Evolutionary conservation across 1,140 invertebrate genomes (phyloP).

Genomic region (Bicyclus anynana): DNA sequence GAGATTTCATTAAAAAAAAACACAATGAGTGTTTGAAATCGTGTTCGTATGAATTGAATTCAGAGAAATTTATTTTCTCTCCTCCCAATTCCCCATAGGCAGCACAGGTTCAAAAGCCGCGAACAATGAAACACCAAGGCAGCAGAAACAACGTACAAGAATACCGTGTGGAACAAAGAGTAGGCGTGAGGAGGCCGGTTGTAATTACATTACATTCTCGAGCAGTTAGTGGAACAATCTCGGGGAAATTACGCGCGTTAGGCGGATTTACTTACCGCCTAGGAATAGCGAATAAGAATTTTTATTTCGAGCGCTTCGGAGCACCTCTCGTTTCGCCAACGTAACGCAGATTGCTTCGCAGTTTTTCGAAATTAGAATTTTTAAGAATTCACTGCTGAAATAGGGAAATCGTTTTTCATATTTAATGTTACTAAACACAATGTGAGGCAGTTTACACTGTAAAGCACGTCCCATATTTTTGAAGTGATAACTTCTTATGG

Average conservation of each 20-base stretch:
- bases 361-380: too few species aligned
- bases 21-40: too few species aligned
- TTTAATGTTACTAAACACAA: not conserved
- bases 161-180: conserved; percentile 27
- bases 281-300: conserved; percentile 36
- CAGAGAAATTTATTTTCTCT: too few species aligned
- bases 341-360: not conserved
- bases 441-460: not conserved
- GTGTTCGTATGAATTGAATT: too few species aligned
- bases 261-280: conserved; percentile 34
- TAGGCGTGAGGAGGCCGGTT: conserved; percentile 38
- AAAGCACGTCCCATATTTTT: too few species aligned
- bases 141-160: conserved; percentile 25
- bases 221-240: conserved; percentile 57
- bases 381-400: not conserved
- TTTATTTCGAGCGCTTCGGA: conserved; percentile 33
- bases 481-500: too few species aligned
- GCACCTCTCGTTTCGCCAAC: not conserved
- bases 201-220: conserved; percentile 65
- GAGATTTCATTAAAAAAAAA: too few species aligned
- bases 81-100: not conserved
- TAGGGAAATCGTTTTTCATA: not conserved
- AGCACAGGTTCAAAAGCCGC: conserved; percentile 8
- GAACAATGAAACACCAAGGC: conserved; percentile 12
- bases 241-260: conserved; percentile 49